A percentile compares a stretch with the other conserved stretches of the same genome.
Evolutionary conservation across 1,140 invertebrate species (phyloP).

Genomic region (Sitobion miscanthi): DNA sequence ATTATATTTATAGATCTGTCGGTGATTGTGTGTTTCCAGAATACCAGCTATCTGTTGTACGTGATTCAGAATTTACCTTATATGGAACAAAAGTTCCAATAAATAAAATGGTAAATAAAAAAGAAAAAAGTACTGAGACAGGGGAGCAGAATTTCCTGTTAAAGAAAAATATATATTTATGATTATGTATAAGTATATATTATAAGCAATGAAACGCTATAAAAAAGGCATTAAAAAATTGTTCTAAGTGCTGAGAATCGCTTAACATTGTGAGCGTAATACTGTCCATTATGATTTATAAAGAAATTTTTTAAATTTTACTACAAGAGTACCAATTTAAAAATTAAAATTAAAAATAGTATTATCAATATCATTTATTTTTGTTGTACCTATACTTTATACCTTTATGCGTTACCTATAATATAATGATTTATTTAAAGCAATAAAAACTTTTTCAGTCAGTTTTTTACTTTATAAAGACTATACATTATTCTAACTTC

Average conservation of each 20-base stretch:
- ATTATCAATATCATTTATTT: background rate
- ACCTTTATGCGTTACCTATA: background rate
- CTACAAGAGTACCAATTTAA: background rate
- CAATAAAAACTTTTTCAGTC: background rate
- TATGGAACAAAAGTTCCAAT: background rate
- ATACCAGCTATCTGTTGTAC: background rate
- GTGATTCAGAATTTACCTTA: background rate
- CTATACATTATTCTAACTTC: background rate
- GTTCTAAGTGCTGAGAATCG: background rate
- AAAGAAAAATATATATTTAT: background rate
- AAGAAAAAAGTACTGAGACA: background rate
- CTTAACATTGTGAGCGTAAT: background rate
- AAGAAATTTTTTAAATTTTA: background rate
- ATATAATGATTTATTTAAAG: background rate
- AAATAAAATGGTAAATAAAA: background rate
- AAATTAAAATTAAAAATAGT: background rate
- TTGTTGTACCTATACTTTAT: background rate
- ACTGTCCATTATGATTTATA: background rate
- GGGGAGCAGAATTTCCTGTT: background rate
- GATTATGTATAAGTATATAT: background rate
- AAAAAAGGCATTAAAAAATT: background rate
- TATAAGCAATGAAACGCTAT: background rate
- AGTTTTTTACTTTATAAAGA: background rate
- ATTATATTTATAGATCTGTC: background rate
- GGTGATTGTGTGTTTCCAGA: background rate